Conservation (phyloP, 2,797 vertebrate genomes). For the Microchirus variegatus region DNA sequence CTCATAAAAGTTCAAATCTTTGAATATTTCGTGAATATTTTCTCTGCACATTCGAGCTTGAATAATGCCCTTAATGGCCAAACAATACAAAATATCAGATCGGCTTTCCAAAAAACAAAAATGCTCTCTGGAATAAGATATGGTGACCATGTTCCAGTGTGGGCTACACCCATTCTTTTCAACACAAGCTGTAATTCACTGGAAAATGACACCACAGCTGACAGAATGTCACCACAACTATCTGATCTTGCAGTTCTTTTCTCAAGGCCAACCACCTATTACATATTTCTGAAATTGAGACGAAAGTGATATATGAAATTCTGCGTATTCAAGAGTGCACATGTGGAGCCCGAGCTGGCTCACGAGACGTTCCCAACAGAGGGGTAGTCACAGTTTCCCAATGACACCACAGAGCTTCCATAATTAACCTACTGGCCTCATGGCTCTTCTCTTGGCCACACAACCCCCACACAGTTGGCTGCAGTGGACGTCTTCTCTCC, state of each 20-base stretch:
- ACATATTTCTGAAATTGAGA: conserved; percentile 37
- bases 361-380: conserved; percentile 17
- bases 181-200: conserved; percentile 46
- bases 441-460: too few species aligned
- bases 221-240: conserved; percentile 40
- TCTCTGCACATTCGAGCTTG: background rate
- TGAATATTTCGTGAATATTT: background rate
- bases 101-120: conserved; percentile 39
- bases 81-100: conserved; percentile 27
- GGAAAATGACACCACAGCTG: conserved; percentile 53
- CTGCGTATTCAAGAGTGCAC: conserved; percentile 14
- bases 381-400: conserved; percentile 25
- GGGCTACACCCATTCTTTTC: conserved; percentile 57
- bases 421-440: too few species aligned
- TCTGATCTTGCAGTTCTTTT: conserved; percentile 42
- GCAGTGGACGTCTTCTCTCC: too few species aligned
- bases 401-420: conserved; percentile 40
- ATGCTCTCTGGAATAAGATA: conserved; percentile 50
- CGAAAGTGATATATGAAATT: conserved; percentile 23
- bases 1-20: too few species aligned
- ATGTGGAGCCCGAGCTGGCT: conserved; percentile 6
- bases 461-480: too few species aligned
- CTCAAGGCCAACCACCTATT: conserved; percentile 33
- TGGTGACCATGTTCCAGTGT: conserved; percentile 21
- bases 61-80: conserved; percentile 17